A percentile compares a stretch with the other conserved stretches of the same genome.
These are phyloP conservation scores for Hybognathus amarus DNA, from an alignment of 2,797 vertebrate species.

Conservation along the genomic window DNA sequence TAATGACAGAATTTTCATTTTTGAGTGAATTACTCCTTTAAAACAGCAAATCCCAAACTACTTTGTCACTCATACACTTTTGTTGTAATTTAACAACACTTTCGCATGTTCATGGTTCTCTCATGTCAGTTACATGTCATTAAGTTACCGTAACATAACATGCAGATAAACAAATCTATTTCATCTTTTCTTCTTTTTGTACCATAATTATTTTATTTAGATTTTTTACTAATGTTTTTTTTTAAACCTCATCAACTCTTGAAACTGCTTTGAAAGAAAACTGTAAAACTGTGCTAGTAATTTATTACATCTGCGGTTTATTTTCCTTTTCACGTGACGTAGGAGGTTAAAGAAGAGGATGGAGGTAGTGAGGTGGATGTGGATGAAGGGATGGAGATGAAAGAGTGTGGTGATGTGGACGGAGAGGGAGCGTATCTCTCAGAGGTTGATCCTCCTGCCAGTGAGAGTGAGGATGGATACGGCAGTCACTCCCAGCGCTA, in stretches of 20 bases:
- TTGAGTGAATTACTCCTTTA: background rate
- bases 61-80: background rate
- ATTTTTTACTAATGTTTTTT: background rate
- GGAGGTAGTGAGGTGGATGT: conserved; percentile 85
- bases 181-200: too few species aligned
- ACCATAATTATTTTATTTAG: background rate
- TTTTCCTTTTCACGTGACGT: conserved; percentile 30
- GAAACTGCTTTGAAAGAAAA: too few species aligned
- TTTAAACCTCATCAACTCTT: background rate
- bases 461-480: conserved; percentile 97
- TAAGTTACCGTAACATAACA: background rate
- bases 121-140: background rate
- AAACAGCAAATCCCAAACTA: background rate
- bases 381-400: conserved; percentile 90
- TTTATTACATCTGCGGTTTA: background rate
- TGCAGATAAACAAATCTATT: background rate
- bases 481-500: conserved; percentile 95
- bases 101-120: background rate
- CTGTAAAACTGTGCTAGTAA: background rate
- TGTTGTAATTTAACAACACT: background rate
- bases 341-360: conserved; percentile 96
- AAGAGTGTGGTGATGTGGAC: conserved; percentile 90
- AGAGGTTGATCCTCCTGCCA: conserved; percentile 94
- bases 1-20: too few species aligned
- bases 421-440: conserved; percentile 87